Base-by-base conservation (phyloP, 1,140 invertebrate species). In the Plutomurus gul region DNA sequence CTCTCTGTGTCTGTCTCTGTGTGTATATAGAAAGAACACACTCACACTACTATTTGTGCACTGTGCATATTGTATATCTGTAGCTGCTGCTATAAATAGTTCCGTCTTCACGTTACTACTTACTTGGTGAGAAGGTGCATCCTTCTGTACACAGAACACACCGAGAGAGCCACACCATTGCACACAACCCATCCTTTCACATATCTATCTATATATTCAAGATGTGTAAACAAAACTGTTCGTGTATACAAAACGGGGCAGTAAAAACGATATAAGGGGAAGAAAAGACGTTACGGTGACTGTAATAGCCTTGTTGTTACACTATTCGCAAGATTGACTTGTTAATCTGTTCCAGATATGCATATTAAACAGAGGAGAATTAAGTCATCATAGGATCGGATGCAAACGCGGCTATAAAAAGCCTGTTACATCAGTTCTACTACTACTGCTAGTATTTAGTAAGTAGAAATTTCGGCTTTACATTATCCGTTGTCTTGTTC, bases 161-260 rank as follows among this genome's bases (percentile, higher is more conserved):
- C n/a, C n/a, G n/a, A n/a, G n/a, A n/a, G n/a, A n/a, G n/a, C n/a
- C n/a, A n/a, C n/a, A n/a, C n/a, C n/a, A n/a, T n/a, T n/a, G n/a
- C n/a, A n/a, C 56, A 65, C 30, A 33, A 51, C 47, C 47, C 20
- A 51, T 51, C 47, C 47, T 22, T 30, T n/a, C n/a, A n/a, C n/a
- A n/a, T n/a, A n/a, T 36, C 56, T 30, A 65, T 25, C 8, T 65
- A 65, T 65, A 65, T 5, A 13, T 30, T 65, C 27, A 33, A n/a
- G 56, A 65, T 65, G 36, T 65, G 56, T 65, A 65, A 65, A 65
- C 56, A 65, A 65, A 65, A 65, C 56, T 49, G 27, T 16, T n/a
- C 16, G n/a, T 25, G 51, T 18, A 60, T 16, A 60, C 25, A 51
- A 22, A 22, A 27, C 20, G 30, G 51, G 11, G 51, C n/a, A 65